These are phyloP conservation scores for Acronicta aceris DNA, from an alignment of 2,888 invertebrate species.

Conservation along the genomic window DNA sequence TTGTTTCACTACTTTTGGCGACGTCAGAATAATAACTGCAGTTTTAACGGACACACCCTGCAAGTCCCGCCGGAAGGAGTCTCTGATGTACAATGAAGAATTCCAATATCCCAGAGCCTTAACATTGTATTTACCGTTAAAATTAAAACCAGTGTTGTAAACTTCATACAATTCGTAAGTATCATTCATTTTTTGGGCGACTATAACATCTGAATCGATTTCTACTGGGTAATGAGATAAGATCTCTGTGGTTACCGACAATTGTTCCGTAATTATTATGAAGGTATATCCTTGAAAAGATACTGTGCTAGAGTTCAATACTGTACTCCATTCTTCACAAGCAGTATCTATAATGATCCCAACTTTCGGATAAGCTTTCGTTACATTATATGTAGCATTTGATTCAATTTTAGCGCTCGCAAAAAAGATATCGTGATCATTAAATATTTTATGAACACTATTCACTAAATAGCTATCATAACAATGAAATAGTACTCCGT, in stretches of 20 bases:
- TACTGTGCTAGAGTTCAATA: slow-evolving; percentile 48
- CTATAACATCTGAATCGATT: slow-evolving; percentile 82
- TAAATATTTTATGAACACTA: slow-evolving; percentile 64
- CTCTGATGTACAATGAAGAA: slow-evolving; percentile 69
- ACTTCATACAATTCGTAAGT: slow-evolving; percentile 78
- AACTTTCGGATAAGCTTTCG: slow-evolving; percentile 57
- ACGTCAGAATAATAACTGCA: slow-evolving; percentile 80
- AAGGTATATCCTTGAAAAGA: slow-evolving; percentile 73
- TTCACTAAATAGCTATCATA: slow-evolving; percentile 51
- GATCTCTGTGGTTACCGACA: slow-evolving; percentile 58
- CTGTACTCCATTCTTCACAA: slow-evolving; percentile 69
- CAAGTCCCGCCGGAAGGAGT: slow-evolving; percentile 84
- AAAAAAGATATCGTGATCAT: slow-evolving; percentile 58
- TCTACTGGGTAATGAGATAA: slow-evolving; percentile 77
- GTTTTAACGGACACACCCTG: slow-evolving; percentile 87
- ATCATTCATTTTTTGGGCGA: slow-evolving; percentile 63
- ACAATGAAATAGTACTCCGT: slow-evolving; percentile 71
- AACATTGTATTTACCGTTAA: slow-evolving; percentile 84
- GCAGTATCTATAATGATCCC: slow-evolving; percentile 72
- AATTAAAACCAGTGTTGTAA: slow-evolving; percentile 88
- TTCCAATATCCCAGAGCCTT: slow-evolving; percentile 85
- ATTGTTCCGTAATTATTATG: slow-evolving; percentile 72
- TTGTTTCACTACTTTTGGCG: slow-evolving; percentile 72
- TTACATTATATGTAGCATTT: slow-evolving; percentile 38
- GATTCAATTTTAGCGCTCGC: slow-evolving; percentile 38